Conservation (phyloP, 2,113 vertebrate genomes). For the Nanorana parkeri region DNA sequence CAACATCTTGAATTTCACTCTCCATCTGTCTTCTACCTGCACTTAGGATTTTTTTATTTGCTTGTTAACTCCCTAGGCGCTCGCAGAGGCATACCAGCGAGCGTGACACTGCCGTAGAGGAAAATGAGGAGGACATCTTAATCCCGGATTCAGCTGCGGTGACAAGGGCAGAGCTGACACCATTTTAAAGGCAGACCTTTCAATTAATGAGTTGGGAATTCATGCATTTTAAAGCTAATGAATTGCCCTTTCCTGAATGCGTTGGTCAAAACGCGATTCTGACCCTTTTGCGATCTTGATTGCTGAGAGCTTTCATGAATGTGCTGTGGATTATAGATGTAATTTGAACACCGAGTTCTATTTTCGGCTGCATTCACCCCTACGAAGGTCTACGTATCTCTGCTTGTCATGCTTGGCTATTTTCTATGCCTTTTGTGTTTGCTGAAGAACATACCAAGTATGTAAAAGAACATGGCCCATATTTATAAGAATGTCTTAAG, state of each 20-base stretch:
- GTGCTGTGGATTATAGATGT: neutral
- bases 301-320: neutral
- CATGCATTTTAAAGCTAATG: neutral
- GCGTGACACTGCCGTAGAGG: neutral
- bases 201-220: constrained; percentile 21
- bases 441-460: too few relatives aligned
- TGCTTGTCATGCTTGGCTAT: too few relatives aligned
- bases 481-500: too few relatives aligned
- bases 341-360: too few relatives aligned
- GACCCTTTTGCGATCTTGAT: neutral
- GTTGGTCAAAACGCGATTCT: neutral
- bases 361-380: too few relatives aligned
- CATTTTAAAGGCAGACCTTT: neutral
- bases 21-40: constrained; percentile 65
- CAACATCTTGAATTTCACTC: constrained; percentile 91
- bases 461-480: too few relatives aligned
- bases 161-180: constrained; percentile 14
- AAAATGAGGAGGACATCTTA: constrained; percentile 32
- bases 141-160: neutral
- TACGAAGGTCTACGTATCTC: too few relatives aligned
- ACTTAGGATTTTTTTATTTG: constrained; percentile 30
- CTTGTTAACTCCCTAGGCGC: constrained; percentile 34
- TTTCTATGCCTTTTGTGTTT: too few relatives aligned
- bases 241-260: constrained; percentile 14
- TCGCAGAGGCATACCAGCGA: neutral